Base-by-base conservation (phyloP, 2,888 invertebrate species). In the Muscina levida region DNA sequence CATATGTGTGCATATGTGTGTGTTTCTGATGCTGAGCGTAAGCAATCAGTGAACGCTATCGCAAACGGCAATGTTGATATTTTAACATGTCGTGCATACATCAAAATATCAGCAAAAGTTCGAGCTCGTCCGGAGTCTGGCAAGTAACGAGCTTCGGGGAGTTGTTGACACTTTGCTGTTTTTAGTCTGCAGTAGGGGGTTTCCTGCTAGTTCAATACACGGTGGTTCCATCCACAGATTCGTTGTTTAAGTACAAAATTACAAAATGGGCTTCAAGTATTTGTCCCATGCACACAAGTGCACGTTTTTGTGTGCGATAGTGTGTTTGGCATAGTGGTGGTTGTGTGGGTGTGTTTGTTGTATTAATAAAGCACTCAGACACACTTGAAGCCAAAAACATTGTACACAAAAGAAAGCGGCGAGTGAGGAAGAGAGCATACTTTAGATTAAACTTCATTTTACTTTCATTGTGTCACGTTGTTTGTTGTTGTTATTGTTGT, bases 401-500 rank as follows among this genome's bases (percentile, higher is more conserved):
- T 76, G 39, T 24, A 53, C 53, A 2, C 57, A 62, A 42, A 13
- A 19, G 19, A 39, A 51, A 62, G 42, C 39, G 66, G 42, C 48
- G 68, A 42, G 53, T 17, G 42, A 53, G 76, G 68, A 71, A 53
- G 72, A 78, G 72, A 71, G 46, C 70, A 72, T 82, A 82, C 77
- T 79, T 78, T 81, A 83, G 79, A 81, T 81, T 81, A 82, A 83
- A 83, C 79, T 67, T 81, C 71, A 81, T 75, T 82, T 83, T 79
- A 79, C 72, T 74, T 72, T 83, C 72, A 79, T 72, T 72, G 70
- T 70, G 53, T 59, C 31, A 57, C 70, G 15, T 59, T 62, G 39
- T 44, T 48, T 56, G n/a, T 73, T 76, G 22, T 42, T 51, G 46
- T 31, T n/a, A 31, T 62, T 62, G 62, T 39, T 39, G 19, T 39